Percentiles rank a stretch among this genome's conserved stretches.
Conservation (phyloP, 2,888 invertebrate species). For the Notodonta ziczac region DNA sequence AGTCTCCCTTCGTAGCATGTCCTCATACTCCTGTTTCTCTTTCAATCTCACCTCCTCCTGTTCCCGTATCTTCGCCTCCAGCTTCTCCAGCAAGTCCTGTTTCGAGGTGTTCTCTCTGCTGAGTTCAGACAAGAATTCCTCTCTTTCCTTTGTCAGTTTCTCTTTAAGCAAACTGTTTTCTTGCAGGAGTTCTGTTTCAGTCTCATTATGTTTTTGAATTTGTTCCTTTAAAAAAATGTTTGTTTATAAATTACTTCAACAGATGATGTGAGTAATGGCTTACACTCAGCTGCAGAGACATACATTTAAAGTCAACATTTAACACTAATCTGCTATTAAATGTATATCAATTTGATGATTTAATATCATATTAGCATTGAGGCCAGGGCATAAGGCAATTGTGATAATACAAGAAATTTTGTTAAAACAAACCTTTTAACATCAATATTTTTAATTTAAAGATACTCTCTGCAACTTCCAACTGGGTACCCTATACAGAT, state of each 20-base stretch:
- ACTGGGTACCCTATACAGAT: too few relatives aligned
- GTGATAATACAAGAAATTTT: too few relatives aligned
- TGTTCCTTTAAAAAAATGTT: conserved; percentile 53
- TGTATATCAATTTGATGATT: too few relatives aligned
- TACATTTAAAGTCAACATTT: too few relatives aligned
- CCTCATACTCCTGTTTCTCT: conserved; percentile 70
- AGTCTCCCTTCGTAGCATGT: conserved; percentile 65
- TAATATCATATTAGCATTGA: too few relatives aligned
- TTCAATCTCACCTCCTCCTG: conserved; percentile 74
- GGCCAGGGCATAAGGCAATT: too few relatives aligned
- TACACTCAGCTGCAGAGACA: too few relatives aligned
- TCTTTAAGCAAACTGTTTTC: conserved; percentile 77
- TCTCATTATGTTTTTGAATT: conserved; percentile 69
- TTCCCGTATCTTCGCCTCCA: conserved; percentile 75
- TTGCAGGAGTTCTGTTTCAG: conserved; percentile 69
- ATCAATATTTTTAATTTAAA: too few relatives aligned
- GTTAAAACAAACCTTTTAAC: too few relatives aligned
- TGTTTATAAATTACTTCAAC: background rate
- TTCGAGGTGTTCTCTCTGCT: conserved; percentile 80
- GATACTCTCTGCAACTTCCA: too few relatives aligned
- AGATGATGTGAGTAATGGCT: too few relatives aligned
- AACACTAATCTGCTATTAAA: too few relatives aligned
- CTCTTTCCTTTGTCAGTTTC: conserved; percentile 76
- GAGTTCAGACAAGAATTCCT: conserved; percentile 77
- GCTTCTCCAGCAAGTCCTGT: conserved; percentile 77